Base-by-base conservation (phyloP, 1,140 invertebrate genomes). In the Lordiphosa collinella region DNA sequence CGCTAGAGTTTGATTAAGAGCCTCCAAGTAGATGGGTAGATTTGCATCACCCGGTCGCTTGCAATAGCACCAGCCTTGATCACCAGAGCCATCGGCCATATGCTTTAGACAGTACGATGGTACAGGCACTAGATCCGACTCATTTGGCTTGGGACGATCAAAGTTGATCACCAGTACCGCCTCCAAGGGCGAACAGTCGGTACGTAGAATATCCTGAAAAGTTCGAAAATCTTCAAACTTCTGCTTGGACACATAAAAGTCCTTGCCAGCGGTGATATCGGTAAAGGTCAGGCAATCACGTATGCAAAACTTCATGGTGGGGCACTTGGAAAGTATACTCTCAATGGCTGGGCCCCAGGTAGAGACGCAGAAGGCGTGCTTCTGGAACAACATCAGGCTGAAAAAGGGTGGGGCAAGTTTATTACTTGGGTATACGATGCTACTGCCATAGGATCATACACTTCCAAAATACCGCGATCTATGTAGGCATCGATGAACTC, bases 291-390 rank as follows among this genome's bases (percentile, higher is more conserved):
- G 65, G n/a, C 46, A 53, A 14, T 88, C 74, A n/a, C 87, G 68
- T 14, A 88, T 87, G 51, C 66, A 69, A 47, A 88, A 88, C 47
- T 88, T 88, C 54, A 87, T 57, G 0, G 84, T 87, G 10, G 84
- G 87, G 6, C 60, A 75, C 47, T 87, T 88, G 43, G 84, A 68
- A 1, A 88, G 41, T 14, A 88, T 87, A 40, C 71, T 80, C 34
- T 88, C 87, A 32, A 87, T 88, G 8, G 87, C 87, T 10, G 87
- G 76, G 4, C 62, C 69, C 87, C 87, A 88, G 25, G 79, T 88
- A 36, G 79, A 79, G 8, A 86, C 80, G 44, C 76, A 87, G 35
- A 75, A 79, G 6, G 87, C 68, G 32, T 87, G 72, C 41, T 85
- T 82, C 34, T 88, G 75, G 56, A 66, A 74, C 7, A 57, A 8